Percentiles rank a stretch among this genome's conserved stretches.
Conservation (phyloP, 1,140 invertebrate genomes). For the Plectrocnemia conspersa region DNA sequence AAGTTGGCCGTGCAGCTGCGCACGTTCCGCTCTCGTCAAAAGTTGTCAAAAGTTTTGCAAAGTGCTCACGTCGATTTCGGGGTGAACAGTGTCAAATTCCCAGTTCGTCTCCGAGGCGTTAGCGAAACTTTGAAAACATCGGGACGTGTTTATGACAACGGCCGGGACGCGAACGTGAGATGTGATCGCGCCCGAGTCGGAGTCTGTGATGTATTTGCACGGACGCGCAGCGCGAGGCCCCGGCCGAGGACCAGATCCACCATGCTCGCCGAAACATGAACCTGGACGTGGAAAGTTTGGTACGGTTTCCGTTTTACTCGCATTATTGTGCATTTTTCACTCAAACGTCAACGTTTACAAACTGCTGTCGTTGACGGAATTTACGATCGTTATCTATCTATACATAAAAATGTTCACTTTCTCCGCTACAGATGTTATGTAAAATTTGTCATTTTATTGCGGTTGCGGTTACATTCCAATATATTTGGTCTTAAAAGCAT, state of each 20-base stretch:
- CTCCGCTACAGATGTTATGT: background rate
- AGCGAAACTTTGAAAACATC: too few species aligned
- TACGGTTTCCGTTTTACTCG: constrained; percentile 36
- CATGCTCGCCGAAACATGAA: constrained; percentile 45
- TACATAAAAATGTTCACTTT: background rate
- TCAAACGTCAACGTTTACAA: background rate
- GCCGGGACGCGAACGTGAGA: too few species aligned
- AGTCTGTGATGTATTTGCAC: too few species aligned
- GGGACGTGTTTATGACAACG: too few species aligned
- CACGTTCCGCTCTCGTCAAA: too few species aligned
- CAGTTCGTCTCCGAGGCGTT: too few species aligned
- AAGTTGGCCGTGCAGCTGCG: too few species aligned
- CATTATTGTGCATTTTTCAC: background rate
- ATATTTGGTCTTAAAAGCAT: too few species aligned
- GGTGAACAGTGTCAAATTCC: too few species aligned
- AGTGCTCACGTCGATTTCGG: too few species aligned
- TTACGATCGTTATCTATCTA: background rate
- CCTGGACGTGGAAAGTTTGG: constrained; percentile 49
- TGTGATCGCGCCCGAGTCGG: too few species aligned
- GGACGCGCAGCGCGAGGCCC: constrained; percentile 10
- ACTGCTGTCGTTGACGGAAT: background rate
- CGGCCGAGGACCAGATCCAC: constrained; percentile 18
- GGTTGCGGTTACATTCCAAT: background rate
- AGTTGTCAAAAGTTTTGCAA: too few species aligned
- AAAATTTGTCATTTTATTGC: background rate